A percentile compares a stretch with the other conserved stretches of the same genome.
Conservation (phyloP, 2,888 invertebrate genomes). For the Melipona beecheii region DNA sequence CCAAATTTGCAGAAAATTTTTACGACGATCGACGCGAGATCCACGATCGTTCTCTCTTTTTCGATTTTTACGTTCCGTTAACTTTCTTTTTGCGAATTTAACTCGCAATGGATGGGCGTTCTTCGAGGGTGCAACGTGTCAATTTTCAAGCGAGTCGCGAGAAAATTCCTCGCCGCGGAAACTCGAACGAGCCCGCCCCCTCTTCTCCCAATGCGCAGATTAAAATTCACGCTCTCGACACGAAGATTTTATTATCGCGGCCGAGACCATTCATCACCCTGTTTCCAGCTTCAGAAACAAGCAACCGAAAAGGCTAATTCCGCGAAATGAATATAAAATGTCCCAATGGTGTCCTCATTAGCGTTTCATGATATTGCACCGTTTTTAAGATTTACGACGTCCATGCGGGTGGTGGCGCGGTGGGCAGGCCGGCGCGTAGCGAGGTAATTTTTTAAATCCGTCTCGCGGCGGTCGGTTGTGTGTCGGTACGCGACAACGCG, state of each 20-base stretch:
- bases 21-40: background rate
- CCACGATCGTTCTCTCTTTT: background rate
- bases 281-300: constrained; percentile 58
- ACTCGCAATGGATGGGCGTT: background rate
- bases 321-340: constrained; percentile 71
- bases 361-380: constrained; percentile 70
- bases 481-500: constrained; percentile 31
- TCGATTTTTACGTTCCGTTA: background rate
- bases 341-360: constrained; percentile 71
- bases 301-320: constrained; percentile 67
- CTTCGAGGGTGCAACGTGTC: background rate
- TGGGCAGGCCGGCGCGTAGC: constrained; percentile 40
- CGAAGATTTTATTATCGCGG: constrained; percentile 64
- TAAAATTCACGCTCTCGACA: constrained; percentile 38
- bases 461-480: constrained; percentile 34
- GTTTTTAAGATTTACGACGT: constrained; percentile 66
- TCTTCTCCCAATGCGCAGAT: background rate
- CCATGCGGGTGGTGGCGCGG: constrained; percentile 47
- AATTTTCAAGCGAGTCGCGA: background rate
- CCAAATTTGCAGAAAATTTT: background rate
- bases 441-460: constrained; percentile 66
- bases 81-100: background rate
- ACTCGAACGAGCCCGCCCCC: no score
- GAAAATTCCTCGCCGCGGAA: background rate
- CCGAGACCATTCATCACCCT: constrained; percentile 49